phyloP scores from a whole-genome alignment of 30 jellyfish, hydroid and myxozoan species.

The Nemopilema nomurai region DNA sequence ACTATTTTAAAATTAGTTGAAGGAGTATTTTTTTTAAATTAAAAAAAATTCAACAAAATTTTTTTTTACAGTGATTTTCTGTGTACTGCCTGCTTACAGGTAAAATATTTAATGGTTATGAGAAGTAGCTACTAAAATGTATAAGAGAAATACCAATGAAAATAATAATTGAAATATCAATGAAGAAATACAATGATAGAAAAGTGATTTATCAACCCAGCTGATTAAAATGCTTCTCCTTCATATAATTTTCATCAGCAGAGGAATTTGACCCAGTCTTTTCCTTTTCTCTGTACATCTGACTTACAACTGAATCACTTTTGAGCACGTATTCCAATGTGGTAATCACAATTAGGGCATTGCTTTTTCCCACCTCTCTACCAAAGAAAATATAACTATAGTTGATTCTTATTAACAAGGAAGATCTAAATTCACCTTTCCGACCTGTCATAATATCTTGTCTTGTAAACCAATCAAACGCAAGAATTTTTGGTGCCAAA shows the following conservation, averaged over 20 bases:
- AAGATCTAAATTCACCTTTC: neutral
- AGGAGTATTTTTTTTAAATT: no score
- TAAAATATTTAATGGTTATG: neutral
- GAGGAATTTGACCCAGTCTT: slow-evolving; percentile 16
- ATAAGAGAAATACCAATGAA: neutral
- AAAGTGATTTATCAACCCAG: neutral
- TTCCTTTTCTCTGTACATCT: slow-evolving; percentile 1
- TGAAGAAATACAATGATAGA: neutral
- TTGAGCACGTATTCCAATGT: slow-evolving; percentile 5
- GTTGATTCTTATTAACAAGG: neutral
- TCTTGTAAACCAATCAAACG: no score
- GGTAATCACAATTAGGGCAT: neutral
- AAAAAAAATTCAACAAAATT: no score
- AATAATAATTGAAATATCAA: neutral
- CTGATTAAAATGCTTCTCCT: slow-evolving; percentile 23
- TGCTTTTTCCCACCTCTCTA: neutral
- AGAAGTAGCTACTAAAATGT: neutral
- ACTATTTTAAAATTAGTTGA: no score
- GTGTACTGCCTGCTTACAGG: no score
- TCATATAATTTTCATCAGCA: slow-evolving; percentile 3
- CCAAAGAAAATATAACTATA: neutral
- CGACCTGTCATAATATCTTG: no score
- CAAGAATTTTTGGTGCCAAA: no score
- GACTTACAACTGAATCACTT: slow-evolving; percentile 1
- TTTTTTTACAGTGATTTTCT: no score